Conservation (phyloP, 2,797 vertebrate genomes). For the Perdix hodgsoniae region DNA sequence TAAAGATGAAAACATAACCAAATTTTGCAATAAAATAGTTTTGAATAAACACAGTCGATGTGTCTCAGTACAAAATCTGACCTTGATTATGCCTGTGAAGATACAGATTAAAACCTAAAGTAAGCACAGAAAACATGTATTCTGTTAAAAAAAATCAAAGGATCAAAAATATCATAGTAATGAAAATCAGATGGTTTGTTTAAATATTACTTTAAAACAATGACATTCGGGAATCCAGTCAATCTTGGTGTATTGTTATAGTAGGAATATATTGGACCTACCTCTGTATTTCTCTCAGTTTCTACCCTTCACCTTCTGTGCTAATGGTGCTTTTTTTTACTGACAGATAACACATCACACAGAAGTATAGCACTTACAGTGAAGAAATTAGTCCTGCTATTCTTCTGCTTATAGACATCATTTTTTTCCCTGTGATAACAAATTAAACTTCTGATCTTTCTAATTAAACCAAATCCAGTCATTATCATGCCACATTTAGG, state of each 20-base stretch:
- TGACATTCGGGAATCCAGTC: neutral
- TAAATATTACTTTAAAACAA: neutral
- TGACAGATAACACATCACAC: neutral
- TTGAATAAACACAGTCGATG: neutral
- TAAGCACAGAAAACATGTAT: neutral
- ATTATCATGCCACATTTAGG: slow-evolving; percentile 20
- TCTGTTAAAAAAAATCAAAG: neutral
- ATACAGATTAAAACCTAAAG: neutral
- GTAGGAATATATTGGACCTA: neutral
- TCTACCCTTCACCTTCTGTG: neutral
- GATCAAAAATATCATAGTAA: neutral
- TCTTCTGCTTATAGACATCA: neutral
- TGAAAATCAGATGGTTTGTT: neutral
- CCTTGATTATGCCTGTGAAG: neutral
- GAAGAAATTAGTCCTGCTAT: neutral
- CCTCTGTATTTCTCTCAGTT: neutral
- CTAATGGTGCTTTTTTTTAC: slow-evolving; percentile 1
- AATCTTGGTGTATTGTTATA: neutral
- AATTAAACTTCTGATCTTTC: slow-evolving; percentile 45
- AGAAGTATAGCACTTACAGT: neutral
- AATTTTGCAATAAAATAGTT: neutral
- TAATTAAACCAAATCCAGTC: slow-evolving; percentile 35
- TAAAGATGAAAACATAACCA: neutral
- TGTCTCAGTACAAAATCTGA: neutral
- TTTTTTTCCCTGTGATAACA: neutral